A percentile compares a stretch with the other conserved stretches of the same genome.
Evolutionary conservation across 2,113 vertebrate genomes (phyloP).

Genomic region (Upupa epops): DNA sequence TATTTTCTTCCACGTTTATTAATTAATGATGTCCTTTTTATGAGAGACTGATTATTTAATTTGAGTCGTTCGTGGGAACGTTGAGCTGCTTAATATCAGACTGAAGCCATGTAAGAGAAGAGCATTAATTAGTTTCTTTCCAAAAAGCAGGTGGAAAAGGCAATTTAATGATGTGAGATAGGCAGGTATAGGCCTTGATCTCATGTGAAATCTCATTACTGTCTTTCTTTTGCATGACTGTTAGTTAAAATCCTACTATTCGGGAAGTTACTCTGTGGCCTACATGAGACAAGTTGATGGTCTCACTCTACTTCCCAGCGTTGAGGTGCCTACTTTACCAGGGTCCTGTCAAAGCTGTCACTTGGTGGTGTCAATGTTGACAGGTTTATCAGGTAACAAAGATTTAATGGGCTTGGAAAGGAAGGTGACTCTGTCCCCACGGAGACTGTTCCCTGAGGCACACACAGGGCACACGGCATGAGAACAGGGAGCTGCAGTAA

Average conservation of each 20-base stretch:
- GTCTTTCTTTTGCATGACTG: not conserved
- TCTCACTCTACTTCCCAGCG: not conserved
- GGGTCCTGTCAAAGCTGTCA: not conserved
- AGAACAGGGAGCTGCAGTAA: not conserved
- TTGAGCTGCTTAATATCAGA: constrained; percentile 56
- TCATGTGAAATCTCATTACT: constrained; percentile 29
- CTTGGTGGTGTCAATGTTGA: not conserved
- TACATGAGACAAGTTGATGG: not conserved
- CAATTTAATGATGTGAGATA: constrained; percentile 44
- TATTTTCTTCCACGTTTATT: constrained; percentile 72
- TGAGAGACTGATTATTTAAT: constrained; percentile 68
- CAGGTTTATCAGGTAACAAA: not conserved
- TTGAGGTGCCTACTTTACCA: not conserved
- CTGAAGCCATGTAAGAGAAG: constrained; percentile 65
- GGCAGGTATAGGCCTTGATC: constrained; percentile 13
- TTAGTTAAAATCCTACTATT: not conserved
- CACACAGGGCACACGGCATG: rapidly evolving
- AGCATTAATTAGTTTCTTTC: constrained; percentile 55
- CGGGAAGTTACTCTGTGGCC: not conserved
- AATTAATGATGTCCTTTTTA: constrained; percentile 74
- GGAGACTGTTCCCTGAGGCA: not conserved
- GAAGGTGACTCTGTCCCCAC: not conserved
- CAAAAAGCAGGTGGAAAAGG: constrained; percentile 31
- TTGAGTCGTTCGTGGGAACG: constrained; percentile 60
- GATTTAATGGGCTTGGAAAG: not conserved